Evolutionary conservation across 2,113 vertebrate genomes (phyloP).

Genomic region (Chionodraco myersi): DNA sequence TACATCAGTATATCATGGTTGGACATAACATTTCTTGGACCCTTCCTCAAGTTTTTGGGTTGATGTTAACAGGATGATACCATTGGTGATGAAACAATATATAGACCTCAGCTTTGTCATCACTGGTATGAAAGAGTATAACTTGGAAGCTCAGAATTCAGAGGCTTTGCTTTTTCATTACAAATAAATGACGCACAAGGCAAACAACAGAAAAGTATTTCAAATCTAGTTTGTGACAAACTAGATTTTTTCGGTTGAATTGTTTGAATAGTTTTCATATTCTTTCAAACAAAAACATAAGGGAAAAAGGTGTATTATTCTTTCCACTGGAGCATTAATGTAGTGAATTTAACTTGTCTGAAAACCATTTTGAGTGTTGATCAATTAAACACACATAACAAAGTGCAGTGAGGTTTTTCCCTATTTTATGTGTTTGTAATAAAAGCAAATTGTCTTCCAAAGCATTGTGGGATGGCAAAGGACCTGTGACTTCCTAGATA

Average conservation of each 20-base stretch:
- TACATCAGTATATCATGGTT: neutral
- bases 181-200: neutral
- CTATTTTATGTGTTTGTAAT: too few species aligned
- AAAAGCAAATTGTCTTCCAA: too few species aligned
- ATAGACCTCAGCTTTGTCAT: neutral
- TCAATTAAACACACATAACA: too few species aligned
- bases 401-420: too few species aligned
- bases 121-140: neutral
- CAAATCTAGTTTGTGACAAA: neutral
- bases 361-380: neutral
- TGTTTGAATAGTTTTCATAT: neutral
- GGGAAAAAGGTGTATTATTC: neutral
- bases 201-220: neutral
- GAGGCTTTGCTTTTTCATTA: neutral
- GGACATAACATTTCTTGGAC: neutral
- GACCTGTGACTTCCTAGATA: too few species aligned
- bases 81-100: neutral
- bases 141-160: neutral
- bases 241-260: neutral
- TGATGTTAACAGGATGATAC: neutral
- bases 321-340: too few species aligned
- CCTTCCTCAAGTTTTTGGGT: neutral
- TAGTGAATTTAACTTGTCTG: neutral
- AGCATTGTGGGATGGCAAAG: too few species aligned
- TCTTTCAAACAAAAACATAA: neutral